Base-by-base conservation (phyloP, 2,888 invertebrate genomes). In the Zele albiditarsus region DNA sequence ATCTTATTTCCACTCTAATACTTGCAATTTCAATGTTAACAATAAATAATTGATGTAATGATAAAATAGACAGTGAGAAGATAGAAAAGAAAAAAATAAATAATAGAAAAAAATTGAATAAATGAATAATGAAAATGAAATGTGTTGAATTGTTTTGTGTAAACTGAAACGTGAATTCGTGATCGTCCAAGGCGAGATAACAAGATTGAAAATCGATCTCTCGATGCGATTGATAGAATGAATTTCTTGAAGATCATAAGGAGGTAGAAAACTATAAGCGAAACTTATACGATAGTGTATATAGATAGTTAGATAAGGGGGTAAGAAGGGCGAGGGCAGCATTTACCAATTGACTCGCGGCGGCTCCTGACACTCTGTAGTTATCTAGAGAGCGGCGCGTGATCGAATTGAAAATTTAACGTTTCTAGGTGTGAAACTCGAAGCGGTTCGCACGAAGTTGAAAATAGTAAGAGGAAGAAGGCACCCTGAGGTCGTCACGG, bases 401-500 rank as follows among this genome's bases (percentile, higher is more conserved):
- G 71, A 71, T 71, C 71, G 71, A 75, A 75, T 75, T 75, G 75
- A 75, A 71, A 75, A 75, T 68, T 71, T 75, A 38, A 71, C 71
- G 62, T 75, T 71, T 67, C 75, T 73, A 77, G 75, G 80, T 74
- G 74, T 74, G 78, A 74, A 75, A 75, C 77, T 77, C 57, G 25
- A 31, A n/a, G 72, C 53, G 69, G 73, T 77, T 77, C 73, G 75
- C 75, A 73, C 77, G 73, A 69, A 71, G 71, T 75, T 73, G 73
- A 27, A 66, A 46, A 63, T 31, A 63, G 25, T 53, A n/a, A 25
- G 53, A 70, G 71, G 27, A n/a, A 74, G 33, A 42, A 53, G 49
- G 58, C 62, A 65, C 78, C 81, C 79, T 75, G 74, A 65, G 82
- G 80, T 80, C 71, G 77, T 82, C 83, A 83, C 82, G 82, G 78